Evolutionary conservation across 2,113 vertebrate genomes (phyloP).

Genomic region (Saguinus imperator): DNA sequence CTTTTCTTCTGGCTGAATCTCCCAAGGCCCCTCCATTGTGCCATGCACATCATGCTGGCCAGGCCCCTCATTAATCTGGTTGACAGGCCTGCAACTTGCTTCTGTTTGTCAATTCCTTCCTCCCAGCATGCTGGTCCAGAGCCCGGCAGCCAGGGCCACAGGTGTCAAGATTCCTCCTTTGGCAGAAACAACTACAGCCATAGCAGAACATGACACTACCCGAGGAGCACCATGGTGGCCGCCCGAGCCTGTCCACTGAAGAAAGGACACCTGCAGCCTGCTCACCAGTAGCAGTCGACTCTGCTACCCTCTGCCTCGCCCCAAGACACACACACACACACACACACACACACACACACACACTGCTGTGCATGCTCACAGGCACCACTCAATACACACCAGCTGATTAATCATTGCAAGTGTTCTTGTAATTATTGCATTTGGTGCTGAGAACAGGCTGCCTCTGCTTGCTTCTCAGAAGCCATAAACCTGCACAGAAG

Average conservation of each 20-base stretch:
- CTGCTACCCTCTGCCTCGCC: neutral
- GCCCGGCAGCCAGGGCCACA: neutral
- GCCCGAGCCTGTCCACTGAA: neutral
- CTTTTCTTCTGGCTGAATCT: neutral
- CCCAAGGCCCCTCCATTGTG: neutral
- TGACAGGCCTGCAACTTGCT: conserved; percentile 26
- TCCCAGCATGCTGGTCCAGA: neutral
- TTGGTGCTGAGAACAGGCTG: conserved; percentile 67
- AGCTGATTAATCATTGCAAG: conserved; percentile 74
- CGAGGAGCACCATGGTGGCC: rapidly evolving
- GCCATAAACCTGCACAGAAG: conserved; percentile 73
- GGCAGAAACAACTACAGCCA: neutral
- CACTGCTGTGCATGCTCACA: neutral
- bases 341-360: conserved; percentile 13
- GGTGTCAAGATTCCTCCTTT: neutral
- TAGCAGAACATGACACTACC: neutral
- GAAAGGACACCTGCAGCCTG: neutral
- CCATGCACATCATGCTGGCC: neutral
- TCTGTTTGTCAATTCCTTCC: neutral
- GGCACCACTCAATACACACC: conserved; percentile 35
- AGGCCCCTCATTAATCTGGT: conserved; percentile 12
- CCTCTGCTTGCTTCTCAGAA: conserved; percentile 72
- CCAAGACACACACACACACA: neutral
- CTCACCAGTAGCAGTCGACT: neutral
- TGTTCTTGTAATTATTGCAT: conserved; percentile 69